Conservation (phyloP, 1,140 invertebrate genomes). For the Aradophagus sp. region DNA sequence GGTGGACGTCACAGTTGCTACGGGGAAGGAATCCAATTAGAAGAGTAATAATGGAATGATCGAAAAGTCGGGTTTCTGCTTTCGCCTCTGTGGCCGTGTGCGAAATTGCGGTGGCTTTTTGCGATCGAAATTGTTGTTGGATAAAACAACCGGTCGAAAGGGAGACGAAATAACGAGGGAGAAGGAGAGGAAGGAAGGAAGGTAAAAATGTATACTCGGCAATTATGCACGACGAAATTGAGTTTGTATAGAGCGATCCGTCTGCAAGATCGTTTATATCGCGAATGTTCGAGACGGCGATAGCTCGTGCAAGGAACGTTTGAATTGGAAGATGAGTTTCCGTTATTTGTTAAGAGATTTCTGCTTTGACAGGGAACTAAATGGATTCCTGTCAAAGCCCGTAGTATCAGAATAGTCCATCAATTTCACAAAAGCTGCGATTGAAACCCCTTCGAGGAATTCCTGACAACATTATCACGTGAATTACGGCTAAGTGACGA, state of each 20-base stretch:
- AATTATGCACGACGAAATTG: too few relatives aligned
- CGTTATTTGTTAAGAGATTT: constrained; percentile 25
- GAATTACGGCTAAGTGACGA: too few relatives aligned
- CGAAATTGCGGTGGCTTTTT: constrained; percentile 33
- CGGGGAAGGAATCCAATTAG: constrained; percentile 62
- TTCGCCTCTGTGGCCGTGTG: constrained; percentile 24
- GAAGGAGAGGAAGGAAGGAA: too few relatives aligned
- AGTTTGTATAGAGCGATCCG: too few relatives aligned
- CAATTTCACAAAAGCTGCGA: too few relatives aligned
- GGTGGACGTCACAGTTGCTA: constrained; percentile 54
- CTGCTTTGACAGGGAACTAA: constrained; percentile 22
- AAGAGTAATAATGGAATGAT: constrained; percentile 59
- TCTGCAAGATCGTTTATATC: too few relatives aligned
- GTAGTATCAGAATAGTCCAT: constrained; percentile 6
- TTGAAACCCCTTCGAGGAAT: too few relatives aligned
- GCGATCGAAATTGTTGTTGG: constrained; percentile 16
- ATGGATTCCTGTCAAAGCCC: constrained; percentile 15
- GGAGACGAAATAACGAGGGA: too few relatives aligned
- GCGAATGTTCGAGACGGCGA: background rate
- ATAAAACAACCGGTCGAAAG: background rate
- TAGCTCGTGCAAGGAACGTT: constrained; percentile 5
- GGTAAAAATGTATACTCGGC: too few relatives aligned
- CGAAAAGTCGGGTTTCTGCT: constrained; percentile 44
- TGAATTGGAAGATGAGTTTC: constrained; percentile 18
- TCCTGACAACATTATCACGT: too few relatives aligned